phyloP scores from a whole-genome alignment of 1,140 invertebrate genomes.

The Zaprionus ghesquierei region DNA sequence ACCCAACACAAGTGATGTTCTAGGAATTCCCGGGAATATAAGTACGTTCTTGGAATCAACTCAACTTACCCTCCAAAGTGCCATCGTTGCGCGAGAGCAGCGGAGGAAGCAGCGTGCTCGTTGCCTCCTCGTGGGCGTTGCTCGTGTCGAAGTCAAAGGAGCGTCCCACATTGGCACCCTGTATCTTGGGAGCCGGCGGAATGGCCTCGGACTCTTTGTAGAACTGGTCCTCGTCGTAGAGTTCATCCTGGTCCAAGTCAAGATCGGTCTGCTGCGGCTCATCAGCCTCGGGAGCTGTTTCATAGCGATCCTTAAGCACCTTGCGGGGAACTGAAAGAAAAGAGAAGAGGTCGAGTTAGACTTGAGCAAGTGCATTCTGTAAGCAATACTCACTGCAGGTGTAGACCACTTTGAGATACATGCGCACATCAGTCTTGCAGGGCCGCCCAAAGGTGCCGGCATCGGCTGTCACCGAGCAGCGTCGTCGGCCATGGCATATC shows the following conservation, averaged over 20 bases:
- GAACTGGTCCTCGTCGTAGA: slow-evolving; percentile 82
- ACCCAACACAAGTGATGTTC: not conserved
- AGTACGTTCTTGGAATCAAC: not conserved
- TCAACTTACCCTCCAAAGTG: slow-evolving; percentile 61
- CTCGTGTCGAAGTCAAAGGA: slow-evolving; percentile 47
- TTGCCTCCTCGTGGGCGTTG: slow-evolving; percentile 22
- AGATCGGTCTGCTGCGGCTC: slow-evolving; percentile 84
- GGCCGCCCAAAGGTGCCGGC: slow-evolving; percentile 93
- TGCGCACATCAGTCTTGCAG: slow-evolving; percentile 90
- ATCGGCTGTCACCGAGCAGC: slow-evolving; percentile 91
- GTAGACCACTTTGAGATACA: slow-evolving; percentile 95
- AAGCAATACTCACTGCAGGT: slow-evolving; percentile 91
- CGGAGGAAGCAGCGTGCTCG: slow-evolving; percentile 59
- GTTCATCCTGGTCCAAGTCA: slow-evolving; percentile 83
- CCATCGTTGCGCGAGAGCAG: slow-evolving; percentile 53
- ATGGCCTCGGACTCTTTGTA: slow-evolving; percentile 76
- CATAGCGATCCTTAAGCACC: slow-evolving; percentile 90
- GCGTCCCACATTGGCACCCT: slow-evolving; percentile 56
- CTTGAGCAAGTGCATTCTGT: too few relatives aligned
- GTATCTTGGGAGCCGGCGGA: slow-evolving; percentile 69
- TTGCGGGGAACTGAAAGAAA: slow-evolving; percentile 89
- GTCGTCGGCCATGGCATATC: slow-evolving; percentile 93
- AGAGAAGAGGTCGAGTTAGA: not conserved
- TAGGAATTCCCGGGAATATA: not conserved
- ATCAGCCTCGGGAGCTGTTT: slow-evolving; percentile 88